These are phyloP conservation scores for Caradrina clavipalpis DNA, from an alignment of 2,888 invertebrate genomes.

Conservation along the genomic window DNA sequence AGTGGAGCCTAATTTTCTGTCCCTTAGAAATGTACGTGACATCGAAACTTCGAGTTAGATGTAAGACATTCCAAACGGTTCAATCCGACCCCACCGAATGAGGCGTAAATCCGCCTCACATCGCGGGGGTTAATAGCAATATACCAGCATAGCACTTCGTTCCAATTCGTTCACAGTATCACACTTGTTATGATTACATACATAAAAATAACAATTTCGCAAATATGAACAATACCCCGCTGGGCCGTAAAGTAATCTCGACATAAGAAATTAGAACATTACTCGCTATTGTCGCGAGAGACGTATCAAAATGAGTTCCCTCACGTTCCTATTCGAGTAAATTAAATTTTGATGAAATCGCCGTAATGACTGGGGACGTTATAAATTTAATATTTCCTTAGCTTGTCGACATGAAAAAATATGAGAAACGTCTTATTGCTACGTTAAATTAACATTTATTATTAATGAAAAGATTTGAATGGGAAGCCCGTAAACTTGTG, in stretches of 20 bases:
- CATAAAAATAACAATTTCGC: conserved; percentile 55
- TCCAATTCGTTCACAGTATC: conserved; percentile 25
- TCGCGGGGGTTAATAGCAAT: conserved; percentile 35
- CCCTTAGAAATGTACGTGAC: background rate
- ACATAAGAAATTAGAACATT: conserved; percentile 63
- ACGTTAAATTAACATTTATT: conserved; percentile 70
- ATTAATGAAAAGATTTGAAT: conserved; percentile 59
- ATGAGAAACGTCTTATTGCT: conserved; percentile 67
- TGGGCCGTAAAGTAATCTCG: conserved; percentile 56
- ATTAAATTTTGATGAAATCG: conserved; percentile 73
- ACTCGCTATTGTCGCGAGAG: conserved; percentile 54
- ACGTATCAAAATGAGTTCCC: conserved; percentile 58
- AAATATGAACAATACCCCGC: conserved; percentile 60
- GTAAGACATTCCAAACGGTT: conserved; percentile 25
- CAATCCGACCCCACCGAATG: background rate
- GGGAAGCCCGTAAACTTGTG: conserved; percentile 47
- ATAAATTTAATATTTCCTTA: conserved; percentile 69
- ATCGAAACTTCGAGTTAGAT: conserved; percentile 23
- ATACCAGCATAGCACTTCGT: conserved; percentile 20
- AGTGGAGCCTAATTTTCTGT: background rate
- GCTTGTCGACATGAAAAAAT: conserved; percentile 65
- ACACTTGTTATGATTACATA: conserved; percentile 46
- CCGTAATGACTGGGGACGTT: conserved; percentile 67
- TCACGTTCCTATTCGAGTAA: conserved; percentile 69
- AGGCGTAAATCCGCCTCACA: conserved; percentile 41